Conservation (phyloP, 2,113 vertebrate genomes). For the Hyperopisus bebe region DNA sequence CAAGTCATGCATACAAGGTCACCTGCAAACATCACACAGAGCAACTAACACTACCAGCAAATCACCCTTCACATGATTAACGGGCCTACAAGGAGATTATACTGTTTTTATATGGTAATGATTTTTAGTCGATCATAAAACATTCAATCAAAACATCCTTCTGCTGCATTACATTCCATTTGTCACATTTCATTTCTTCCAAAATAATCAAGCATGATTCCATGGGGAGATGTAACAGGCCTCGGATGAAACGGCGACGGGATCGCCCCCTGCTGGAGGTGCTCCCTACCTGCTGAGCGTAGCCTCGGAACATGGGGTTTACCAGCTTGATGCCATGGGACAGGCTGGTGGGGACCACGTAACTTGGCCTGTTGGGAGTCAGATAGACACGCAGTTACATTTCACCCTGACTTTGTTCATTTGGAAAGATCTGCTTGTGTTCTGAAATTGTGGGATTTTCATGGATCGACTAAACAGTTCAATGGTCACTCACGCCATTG, state of each 20-base stretch:
- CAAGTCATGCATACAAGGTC: background rate
- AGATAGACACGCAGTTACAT: conserved; percentile 16
- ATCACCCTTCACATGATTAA: background rate
- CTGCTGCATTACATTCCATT: background rate
- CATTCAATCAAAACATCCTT: background rate
- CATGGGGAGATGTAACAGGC: background rate
- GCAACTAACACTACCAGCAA: background rate
- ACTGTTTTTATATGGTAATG: background rate
- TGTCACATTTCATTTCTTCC: background rate
- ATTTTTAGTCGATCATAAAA: background rate
- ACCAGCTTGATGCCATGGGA: conserved; percentile 96
- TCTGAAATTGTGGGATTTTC: background rate
- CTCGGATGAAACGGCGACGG: background rate
- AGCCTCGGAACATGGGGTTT: conserved; percentile 98
- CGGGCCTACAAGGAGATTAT: background rate
- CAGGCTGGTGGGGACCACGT: conserved; percentile 88
- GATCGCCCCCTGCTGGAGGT: no score
- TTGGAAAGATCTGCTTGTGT: background rate
- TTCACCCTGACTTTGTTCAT: background rate
- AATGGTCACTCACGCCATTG: background rate
- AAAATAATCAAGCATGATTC: background rate
- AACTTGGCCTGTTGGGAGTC: conserved; percentile 76
- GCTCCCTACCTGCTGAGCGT: conserved; percentile 88
- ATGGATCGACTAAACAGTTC: background rate
- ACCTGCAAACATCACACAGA: background rate